Evolutionary conservation across 2,113 vertebrate genomes (phyloP).

Genomic region (Bos indicus): DNA sequence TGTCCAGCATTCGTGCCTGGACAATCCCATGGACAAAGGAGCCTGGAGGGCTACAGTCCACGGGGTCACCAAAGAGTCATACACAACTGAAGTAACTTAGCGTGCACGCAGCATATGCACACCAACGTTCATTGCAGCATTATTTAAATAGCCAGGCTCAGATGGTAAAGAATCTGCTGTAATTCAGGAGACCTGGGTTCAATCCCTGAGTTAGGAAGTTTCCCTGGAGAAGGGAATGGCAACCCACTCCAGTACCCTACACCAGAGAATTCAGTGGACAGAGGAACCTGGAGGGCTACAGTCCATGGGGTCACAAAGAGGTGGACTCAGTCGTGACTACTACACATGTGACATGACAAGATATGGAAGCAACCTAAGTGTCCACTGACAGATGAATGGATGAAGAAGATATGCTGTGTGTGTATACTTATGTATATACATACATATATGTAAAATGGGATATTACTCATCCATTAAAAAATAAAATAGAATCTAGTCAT

Average conservation of each 20-base stretch:
- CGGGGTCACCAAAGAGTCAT: background rate
- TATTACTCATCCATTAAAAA: background rate
- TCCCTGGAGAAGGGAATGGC: background rate
- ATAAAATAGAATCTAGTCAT: background rate
- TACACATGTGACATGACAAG: background rate
- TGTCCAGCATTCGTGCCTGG: background rate
- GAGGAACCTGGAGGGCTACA: background rate
- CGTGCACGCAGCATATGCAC: background rate
- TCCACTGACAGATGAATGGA: background rate
- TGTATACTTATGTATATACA: background rate
- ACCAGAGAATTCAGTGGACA: background rate
- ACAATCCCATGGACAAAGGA: background rate
- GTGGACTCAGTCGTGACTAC: background rate
- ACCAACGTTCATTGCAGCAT: background rate
- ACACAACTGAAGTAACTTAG: background rate
- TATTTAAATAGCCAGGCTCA: background rate
- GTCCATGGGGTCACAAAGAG: background rate
- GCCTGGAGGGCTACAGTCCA: background rate
- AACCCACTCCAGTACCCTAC: background rate
- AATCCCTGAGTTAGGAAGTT: background rate
- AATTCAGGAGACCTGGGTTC: background rate
- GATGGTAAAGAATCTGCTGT: rapidly evolving
- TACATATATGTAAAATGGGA: background rate
- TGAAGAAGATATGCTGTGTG: background rate
- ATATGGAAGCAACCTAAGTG: background rate